Evolutionary conservation across 2,797 vertebrate species (phyloP).

Genomic region (Ciconia nigra): DNA sequence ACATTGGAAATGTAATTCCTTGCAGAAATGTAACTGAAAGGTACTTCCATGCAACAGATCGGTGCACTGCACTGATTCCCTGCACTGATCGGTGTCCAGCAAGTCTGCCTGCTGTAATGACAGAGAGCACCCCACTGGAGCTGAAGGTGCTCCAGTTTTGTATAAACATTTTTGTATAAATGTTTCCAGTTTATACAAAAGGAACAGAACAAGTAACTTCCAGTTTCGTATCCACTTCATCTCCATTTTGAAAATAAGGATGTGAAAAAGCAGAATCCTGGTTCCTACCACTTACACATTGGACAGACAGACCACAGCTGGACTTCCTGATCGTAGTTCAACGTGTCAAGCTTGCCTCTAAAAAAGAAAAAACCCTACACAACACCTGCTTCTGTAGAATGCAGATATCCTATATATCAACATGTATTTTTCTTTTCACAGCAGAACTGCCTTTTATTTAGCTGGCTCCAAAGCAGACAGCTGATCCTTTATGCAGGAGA

Average conservation of each 20-base stretch:
- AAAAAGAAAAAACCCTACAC: not conserved
- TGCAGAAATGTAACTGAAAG: not conserved
- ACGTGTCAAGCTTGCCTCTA: not conserved
- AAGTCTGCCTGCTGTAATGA: not conserved
- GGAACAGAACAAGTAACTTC: not conserved
- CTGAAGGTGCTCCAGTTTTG: not conserved
- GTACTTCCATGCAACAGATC: not conserved
- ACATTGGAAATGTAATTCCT: not conserved
- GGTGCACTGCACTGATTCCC: not conserved
- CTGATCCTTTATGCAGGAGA: not conserved
- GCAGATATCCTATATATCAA: not conserved
- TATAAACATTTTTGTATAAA: too few relatives aligned
- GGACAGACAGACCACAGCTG: not conserved
- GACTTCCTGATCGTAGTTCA: not conserved
- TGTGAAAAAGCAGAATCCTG: not conserved
- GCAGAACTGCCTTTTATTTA: not conserved
- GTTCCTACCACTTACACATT: rapidly evolving
- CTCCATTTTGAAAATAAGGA: not conserved
- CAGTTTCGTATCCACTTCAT: not conserved
- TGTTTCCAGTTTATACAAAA: not conserved
- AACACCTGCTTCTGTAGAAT: not conserved
- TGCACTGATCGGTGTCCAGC: rapidly evolving
- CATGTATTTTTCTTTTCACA: not conserved
- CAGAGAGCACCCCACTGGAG: not conserved
- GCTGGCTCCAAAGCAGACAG: not conserved